phyloP scores from a whole-genome alignment of 1,140 invertebrate genomes.

The Hirudo medicinalis region DNA sequence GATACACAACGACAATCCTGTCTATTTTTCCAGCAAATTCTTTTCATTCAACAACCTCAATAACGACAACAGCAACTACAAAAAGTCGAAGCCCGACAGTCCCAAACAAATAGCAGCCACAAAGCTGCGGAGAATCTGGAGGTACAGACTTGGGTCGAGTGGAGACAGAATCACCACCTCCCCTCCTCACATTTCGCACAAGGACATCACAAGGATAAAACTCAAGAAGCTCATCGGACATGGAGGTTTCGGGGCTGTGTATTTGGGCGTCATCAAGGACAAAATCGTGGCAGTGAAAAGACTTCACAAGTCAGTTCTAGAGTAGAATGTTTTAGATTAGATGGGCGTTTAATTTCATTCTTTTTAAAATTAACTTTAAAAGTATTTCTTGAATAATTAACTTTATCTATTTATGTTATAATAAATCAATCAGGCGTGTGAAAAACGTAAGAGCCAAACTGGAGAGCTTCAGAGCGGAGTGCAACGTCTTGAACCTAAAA shows the following conservation, averaged over 20 bases:
- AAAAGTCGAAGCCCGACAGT: constrained; percentile 1
- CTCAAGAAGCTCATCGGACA: constrained; percentile 15
- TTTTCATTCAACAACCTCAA: not conserved
- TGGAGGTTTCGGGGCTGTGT: constrained; percentile 22
- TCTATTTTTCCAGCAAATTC: not conserved
- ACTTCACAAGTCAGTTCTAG: constrained; percentile 9
- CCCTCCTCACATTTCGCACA: not conserved
- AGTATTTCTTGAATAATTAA: too few species aligned
- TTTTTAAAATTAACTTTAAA: too few species aligned
- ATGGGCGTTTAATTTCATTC: too few species aligned
- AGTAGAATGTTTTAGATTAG: not conserved
- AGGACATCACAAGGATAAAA: constrained; percentile 9
- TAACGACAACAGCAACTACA: constrained; percentile 10
- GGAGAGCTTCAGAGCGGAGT: constrained; percentile 21
- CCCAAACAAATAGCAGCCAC: not conserved
- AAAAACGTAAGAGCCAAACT: constrained; percentile 17
- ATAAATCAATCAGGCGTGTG: not conserved
- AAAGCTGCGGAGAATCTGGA: not conserved
- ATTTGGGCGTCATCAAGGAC: constrained; percentile 15
- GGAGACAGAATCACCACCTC: constrained; percentile 3
- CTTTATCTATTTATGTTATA: too few species aligned
- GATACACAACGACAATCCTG: not conserved
- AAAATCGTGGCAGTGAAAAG: constrained; percentile 20
- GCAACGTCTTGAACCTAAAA: constrained; percentile 11
- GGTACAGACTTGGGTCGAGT: constrained; percentile 11